Percentiles rank a stretch among this genome's conserved stretches.
These are phyloP conservation scores for Monomorium pharaonis DNA, from an alignment of 1,140 invertebrate species.

Conservation along the genomic window DNA sequence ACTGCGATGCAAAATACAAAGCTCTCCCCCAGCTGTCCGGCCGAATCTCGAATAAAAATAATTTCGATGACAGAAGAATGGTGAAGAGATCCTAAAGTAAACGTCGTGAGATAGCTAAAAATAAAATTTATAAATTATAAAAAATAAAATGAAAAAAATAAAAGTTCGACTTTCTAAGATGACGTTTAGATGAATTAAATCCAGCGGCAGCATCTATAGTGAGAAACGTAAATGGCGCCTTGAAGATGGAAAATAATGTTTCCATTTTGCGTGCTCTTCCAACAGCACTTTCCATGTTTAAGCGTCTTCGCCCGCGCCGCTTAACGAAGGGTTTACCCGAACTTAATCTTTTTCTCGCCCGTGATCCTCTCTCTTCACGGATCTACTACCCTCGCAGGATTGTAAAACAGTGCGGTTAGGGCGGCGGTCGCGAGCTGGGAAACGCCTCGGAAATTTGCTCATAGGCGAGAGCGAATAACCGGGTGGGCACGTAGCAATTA, in stretches of 20 bases:
- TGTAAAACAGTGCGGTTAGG: neutral
- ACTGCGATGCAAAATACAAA: slow-evolving; percentile 54
- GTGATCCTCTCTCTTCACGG: neutral
- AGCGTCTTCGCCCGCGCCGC: neutral
- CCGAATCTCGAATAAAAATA: neutral
- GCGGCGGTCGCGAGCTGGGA: slow-evolving; percentile 12
- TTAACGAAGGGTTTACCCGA: slow-evolving; percentile 12
- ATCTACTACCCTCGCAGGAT: neutral
- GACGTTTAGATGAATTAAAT: neutral
- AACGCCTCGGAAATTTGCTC: slow-evolving; percentile 56
- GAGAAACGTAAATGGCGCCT: neutral
- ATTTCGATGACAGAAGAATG: neutral
- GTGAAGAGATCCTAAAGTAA: neutral
- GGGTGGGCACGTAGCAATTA: slow-evolving; percentile 79
- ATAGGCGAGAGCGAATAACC: slow-evolving; percentile 53
- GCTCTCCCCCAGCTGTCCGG: neutral
- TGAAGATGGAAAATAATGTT: neutral
- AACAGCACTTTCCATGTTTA: neutral
- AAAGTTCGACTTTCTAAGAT: neutral
- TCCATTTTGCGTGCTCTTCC: neutral
- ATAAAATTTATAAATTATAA: neutral
- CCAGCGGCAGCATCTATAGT: neutral
- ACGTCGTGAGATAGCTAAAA: slow-evolving; percentile 15
- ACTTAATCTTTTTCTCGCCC: slow-evolving; percentile 17
- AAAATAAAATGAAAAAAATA: slow-evolving; percentile 2